Percentiles rank a stretch among this genome's conserved stretches.
Evolutionary conservation across 2,797 vertebrate genomes (phyloP).

Genomic region (Leptatherina wallacei): DNA sequence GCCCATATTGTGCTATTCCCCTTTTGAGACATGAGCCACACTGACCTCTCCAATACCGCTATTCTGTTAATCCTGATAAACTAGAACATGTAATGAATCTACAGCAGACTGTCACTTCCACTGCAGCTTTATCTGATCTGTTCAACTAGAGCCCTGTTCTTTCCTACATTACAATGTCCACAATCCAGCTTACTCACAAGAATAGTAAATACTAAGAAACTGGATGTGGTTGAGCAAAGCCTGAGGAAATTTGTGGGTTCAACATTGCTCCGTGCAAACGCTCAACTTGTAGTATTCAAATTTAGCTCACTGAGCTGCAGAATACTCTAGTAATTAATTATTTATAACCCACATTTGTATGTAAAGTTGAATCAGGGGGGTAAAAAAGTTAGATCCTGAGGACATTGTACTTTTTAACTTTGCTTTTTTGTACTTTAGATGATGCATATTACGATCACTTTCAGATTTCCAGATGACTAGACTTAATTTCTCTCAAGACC

Average conservation of each 20-base stretch:
- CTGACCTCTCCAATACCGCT: constrained; percentile 24
- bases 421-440: neutral
- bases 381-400: neutral
- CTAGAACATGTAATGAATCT: constrained; percentile 27
- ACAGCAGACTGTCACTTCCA: constrained; percentile 12
- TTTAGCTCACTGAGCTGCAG: neutral
- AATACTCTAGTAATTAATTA: neutral
- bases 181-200: neutral
- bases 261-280: neutral
- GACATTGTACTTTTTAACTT: neutral
- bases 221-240: neutral
- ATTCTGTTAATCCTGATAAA: constrained; percentile 38
- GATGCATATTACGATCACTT: neutral
- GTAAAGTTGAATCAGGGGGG: neutral
- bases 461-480: no score
- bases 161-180: neutral
- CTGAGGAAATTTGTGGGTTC: neutral
- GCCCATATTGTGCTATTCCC: constrained; percentile 14
- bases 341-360: neutral
- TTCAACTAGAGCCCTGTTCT: neutral
- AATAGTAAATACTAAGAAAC: neutral
- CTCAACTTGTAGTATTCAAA: neutral
- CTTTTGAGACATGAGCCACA: constrained; percentile 29
- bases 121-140: constrained; percentile 14
- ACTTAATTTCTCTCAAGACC: no score